Conservation (phyloP, 2,113 vertebrate species). For the Marcusenius ussheri region DNA sequence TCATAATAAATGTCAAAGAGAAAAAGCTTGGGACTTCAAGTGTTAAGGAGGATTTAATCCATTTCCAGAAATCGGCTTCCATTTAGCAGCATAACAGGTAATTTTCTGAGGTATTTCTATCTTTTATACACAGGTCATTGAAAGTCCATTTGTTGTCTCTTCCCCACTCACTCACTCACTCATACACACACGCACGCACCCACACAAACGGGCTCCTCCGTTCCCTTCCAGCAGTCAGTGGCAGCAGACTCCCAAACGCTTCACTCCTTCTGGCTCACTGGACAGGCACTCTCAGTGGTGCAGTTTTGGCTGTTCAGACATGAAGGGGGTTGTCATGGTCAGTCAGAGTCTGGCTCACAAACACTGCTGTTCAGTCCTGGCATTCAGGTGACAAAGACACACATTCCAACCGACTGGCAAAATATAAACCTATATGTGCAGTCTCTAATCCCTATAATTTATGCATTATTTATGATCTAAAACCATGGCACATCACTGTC, state of each 20-base stretch:
- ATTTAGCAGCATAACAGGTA: slow-evolving; percentile 69
- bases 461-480: neutral
- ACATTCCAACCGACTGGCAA: neutral
- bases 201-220: slow-evolving; percentile 23
- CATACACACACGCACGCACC: slow-evolving; percentile 19
- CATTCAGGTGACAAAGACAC: neutral
- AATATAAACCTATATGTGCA: neutral
- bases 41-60: slow-evolving; percentile 59
- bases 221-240: slow-evolving; percentile 45
- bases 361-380: neutral
- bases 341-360: neutral
- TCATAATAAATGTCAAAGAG: neutral
- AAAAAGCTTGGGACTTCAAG: slow-evolving; percentile 23
- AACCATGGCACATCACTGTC: neutral
- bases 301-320: slow-evolving; percentile 64
- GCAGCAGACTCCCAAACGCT: slow-evolving; percentile 46
- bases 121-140: slow-evolving; percentile 53
- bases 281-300: slow-evolving; percentile 68
- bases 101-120: slow-evolving; percentile 70
- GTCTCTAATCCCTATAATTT: neutral
- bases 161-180: slow-evolving; percentile 26
- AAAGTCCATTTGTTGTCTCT: slow-evolving; percentile 36
- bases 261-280: slow-evolving; percentile 56
- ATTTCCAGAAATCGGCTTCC: slow-evolving; percentile 59
- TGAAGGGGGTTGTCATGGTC: slow-evolving; percentile 18